Evolutionary conservation across 1,140 invertebrate species (phyloP).

Genomic region (Planococcus citri): DNA sequence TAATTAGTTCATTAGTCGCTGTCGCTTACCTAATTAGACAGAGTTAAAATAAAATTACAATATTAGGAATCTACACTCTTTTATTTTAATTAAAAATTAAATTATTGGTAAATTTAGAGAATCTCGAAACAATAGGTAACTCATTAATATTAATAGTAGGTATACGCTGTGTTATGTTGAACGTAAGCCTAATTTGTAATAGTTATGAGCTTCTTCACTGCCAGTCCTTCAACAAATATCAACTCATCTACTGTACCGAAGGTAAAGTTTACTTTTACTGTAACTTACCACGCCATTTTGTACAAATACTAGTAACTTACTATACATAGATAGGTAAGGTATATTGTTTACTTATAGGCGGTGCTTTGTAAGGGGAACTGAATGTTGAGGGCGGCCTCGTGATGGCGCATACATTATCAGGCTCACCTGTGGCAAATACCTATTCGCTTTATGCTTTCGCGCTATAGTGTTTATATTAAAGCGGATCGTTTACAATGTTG

Average conservation of each 20-base stretch:
- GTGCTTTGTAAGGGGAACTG: background rate
- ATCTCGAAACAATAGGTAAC: background rate
- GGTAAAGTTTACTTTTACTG: background rate
- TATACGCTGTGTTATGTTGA: background rate
- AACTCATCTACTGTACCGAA: background rate
- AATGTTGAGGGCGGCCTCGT: background rate
- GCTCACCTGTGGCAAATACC: constrained; percentile 5
- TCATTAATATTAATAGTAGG: background rate
- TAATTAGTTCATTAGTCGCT: too few relatives aligned
- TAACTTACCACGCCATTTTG: background rate
- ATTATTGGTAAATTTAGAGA: too few relatives aligned
- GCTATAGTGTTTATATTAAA: background rate
- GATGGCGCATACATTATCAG: background rate
- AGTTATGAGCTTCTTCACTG: background rate
- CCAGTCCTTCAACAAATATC: background rate
- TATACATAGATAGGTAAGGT: background rate
- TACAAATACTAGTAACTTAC: background rate
- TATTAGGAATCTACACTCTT: too few relatives aligned
- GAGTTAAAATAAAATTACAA: too few relatives aligned
- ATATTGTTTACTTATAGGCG: constrained; percentile 3
- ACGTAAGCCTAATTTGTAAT: background rate
- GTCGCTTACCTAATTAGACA: too few relatives aligned
- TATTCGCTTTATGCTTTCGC: background rate
- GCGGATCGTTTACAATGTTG: background rate
- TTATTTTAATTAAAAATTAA: too few relatives aligned